These are phyloP conservation scores for Calosoma granatense DNA, from an alignment of 1,140 invertebrate species.

Conservation along the genomic window DNA sequence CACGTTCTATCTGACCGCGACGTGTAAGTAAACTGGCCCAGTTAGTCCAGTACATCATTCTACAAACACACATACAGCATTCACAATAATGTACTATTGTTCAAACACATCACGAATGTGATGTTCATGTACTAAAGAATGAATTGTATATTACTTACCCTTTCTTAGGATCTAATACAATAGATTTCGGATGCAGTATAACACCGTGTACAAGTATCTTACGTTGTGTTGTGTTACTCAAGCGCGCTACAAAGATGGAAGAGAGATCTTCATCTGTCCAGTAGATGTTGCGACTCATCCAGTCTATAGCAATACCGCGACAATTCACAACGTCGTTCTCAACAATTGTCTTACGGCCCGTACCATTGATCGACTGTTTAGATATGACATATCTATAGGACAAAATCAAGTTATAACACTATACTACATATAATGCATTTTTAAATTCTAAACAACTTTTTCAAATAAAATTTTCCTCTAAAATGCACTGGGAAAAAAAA, in stretches of 20 bases:
- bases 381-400: slow-evolving; percentile 53
- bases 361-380: slow-evolving; percentile 66
- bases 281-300: slow-evolving; percentile 70
- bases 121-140: slow-evolving; percentile 8
- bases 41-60: slow-evolving; percentile 69
- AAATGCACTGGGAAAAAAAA: too few relatives aligned
- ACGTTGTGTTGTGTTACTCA: slow-evolving; percentile 41
- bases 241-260: slow-evolving; percentile 48
- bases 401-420: slow-evolving; percentile 15
- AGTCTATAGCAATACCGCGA: slow-evolving; percentile 67
- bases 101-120: too few relatives aligned
- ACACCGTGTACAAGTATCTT: slow-evolving; percentile 43
- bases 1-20: slow-evolving; percentile 49
- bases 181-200: slow-evolving; percentile 48
- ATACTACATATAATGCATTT: slow-evolving; percentile 9
- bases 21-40: slow-evolving; percentile 50
- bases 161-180: slow-evolving; percentile 57
- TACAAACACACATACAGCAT: slow-evolving; percentile 8
- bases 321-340: slow-evolving; percentile 53
- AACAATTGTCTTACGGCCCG: slow-evolving; percentile 47
- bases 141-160: slow-evolving; percentile 29
- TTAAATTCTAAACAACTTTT: too few relatives aligned
- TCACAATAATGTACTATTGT: too few relatives aligned
- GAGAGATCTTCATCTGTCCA: slow-evolving; percentile 63
- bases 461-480: too few relatives aligned